A percentile compares a stretch with the other conserved stretches of the same genome.
These are phyloP conservation scores for Dendropsophus ebraccatus DNA, from an alignment of 2,113 vertebrate genomes.

Conservation along the genomic window DNA sequence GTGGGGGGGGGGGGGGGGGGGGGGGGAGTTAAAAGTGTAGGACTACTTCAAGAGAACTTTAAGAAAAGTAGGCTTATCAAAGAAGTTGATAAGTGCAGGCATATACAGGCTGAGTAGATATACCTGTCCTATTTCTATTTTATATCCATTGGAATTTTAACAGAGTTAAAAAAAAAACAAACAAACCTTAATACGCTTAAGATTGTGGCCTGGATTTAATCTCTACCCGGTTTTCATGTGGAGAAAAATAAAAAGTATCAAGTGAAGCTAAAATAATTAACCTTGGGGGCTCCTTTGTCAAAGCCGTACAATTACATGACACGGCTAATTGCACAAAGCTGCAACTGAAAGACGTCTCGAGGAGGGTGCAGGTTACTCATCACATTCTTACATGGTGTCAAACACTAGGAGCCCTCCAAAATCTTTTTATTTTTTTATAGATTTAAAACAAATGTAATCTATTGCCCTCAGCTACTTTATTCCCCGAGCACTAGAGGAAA, in stretches of 20 bases:
- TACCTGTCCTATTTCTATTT: background rate
- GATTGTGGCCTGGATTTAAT: background rate
- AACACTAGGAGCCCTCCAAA: background rate
- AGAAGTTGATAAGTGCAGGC: no score
- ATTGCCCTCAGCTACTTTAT: background rate
- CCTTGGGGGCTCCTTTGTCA: conserved; percentile 18
- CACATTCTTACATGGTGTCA: background rate
- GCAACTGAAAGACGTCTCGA: conserved; percentile 8
- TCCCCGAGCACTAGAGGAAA: background rate
- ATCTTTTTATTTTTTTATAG: no score
- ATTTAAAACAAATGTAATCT: background rate
- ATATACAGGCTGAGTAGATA: no score
- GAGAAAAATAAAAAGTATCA: conserved; percentile 22
- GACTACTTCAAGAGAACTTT: no score
- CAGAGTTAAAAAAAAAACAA: background rate
- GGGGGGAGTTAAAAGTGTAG: no score
- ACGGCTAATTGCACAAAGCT: conserved; percentile 28
- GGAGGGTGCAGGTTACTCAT: background rate
- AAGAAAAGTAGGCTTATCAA: no score
- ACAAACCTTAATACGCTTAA: background rate
- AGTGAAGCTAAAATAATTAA: conserved; percentile 20
- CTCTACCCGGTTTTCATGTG: background rate
- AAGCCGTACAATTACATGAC: conserved; percentile 9
- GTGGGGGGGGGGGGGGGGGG: no score
- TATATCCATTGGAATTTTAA: conserved; percentile 5